Evolutionary conservation across 2,888 invertebrate species (phyloP).

Genomic region (Panopea generosa): DNA sequence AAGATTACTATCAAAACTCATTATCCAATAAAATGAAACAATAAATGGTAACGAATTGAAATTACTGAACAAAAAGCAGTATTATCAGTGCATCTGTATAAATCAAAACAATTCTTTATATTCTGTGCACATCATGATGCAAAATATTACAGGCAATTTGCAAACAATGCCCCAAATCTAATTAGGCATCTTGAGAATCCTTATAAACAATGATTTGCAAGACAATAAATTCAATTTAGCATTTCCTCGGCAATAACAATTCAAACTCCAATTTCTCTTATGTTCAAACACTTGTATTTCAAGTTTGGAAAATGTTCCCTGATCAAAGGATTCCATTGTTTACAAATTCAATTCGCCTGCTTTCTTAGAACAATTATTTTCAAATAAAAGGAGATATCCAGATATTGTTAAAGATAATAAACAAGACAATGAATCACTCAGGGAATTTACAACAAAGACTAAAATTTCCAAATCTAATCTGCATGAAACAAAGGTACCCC

Average conservation of each 20-base stretch:
- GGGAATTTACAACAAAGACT: constrained; percentile 50
- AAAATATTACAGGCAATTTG: too few species aligned
- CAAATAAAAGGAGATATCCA: constrained; percentile 57
- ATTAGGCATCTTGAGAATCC: background rate
- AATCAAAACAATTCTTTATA: too few species aligned
- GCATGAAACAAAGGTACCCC: constrained; percentile 49
- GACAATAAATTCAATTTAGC: constrained; percentile 1
- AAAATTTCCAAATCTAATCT: constrained; percentile 57
- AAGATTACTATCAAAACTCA: too few species aligned
- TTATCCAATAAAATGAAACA: too few species aligned
- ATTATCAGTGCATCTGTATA: too few species aligned
- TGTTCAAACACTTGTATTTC: constrained; percentile 36
- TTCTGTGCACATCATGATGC: too few species aligned
- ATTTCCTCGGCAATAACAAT: constrained; percentile 1
- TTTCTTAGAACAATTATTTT: constrained; percentile 61
- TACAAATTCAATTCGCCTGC: constrained; percentile 60
- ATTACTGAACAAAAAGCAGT: too few species aligned
- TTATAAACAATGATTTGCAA: constrained; percentile 13
- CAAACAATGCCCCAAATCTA: constrained; percentile 7
- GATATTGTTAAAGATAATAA: constrained; percentile 59
- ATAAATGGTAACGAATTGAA: too few species aligned
- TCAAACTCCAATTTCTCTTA: constrained; percentile 4
- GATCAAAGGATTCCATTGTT: constrained; percentile 58
- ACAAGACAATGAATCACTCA: constrained; percentile 50
- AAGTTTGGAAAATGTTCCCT: constrained; percentile 24